Evolutionary conservation across 2,888 invertebrate species (phyloP), one percentile per base, ranked within the genome.

Genomic region (Dasypogon diadema): DNA sequence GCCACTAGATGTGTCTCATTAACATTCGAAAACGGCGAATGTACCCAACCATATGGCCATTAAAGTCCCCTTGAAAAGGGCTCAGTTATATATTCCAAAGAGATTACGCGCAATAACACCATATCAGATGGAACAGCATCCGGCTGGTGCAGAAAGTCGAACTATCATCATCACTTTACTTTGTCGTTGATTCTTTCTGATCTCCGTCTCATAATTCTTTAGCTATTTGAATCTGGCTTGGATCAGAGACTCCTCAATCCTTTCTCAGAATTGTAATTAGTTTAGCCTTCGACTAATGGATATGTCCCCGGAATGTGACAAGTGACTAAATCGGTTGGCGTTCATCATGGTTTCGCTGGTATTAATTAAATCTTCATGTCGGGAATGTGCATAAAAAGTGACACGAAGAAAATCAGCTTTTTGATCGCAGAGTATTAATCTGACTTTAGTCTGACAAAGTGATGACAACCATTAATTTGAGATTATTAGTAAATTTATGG

Each of bases 261-360:
- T 51, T 51, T 51, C 51, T 51, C 51, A 51, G 51, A 51, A 51
- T 51, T 21, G 51, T 2, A 2, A 51, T 51, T 51, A 21, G 51
- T 51, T 51, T 51, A 51, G 51, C 51, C 51, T 51, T 51, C 51
- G 18, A 51, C 51, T 51, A 51, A 51, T 51, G 51, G 21, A 51
- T 51, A 51, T 21, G 51, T 51, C 51, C 51, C 51, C n/a, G 1
- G 22, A 51, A 21, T 51, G n/a, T 51, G 51, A 51, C 51, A 51
- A 51, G 51, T 51, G 51, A 16, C 21, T 51, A 21, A 2, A 21
- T 51, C 21, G 51, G 21, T 51, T 21, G 18, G 51, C 51, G 51
- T 21, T 51, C 51, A 42, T 51, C 51, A 16, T 1, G 21, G 51
- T 51, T n/a, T 51, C 51, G n/a, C 16, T 51, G 22, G 51, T 2